Evolutionary conservation across 2,888 invertebrate species (phyloP).

Genomic region (Tuta absoluta): DNA sequence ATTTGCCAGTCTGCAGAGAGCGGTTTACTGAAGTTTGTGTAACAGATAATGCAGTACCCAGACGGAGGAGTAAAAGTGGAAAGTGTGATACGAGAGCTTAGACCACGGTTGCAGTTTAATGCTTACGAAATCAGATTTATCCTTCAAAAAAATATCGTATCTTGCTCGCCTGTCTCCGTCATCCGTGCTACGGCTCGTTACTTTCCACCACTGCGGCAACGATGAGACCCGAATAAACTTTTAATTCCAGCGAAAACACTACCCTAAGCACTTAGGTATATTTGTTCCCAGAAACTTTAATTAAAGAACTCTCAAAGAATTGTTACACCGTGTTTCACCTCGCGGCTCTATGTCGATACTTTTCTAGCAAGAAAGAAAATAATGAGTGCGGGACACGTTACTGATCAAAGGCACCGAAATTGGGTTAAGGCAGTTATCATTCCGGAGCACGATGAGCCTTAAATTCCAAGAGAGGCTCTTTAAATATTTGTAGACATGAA

Average conservation of each 20-base stretch:
- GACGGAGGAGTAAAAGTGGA: no score
- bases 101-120: no score
- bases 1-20: no score
- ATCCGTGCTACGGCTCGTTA: constrained; percentile 32
- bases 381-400: not conserved
- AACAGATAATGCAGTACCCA: no score
- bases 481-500: not conserved
- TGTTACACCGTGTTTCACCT: constrained; percentile 32
- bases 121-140: no score
- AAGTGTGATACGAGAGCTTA: no score
- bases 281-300: constrained; percentile 35
- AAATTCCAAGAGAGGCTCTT: not conserved
- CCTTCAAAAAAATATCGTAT: no score
- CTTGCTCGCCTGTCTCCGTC: not conserved
- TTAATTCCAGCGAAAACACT: constrained; percentile 34
- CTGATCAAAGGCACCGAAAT: not conserved
- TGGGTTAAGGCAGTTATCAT: constrained; percentile 1
- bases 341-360: constrained; percentile 17
- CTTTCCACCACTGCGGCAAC: constrained; percentile 32
- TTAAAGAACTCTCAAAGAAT: constrained; percentile 36
- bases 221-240: constrained; percentile 36
- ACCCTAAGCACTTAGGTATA: constrained; percentile 25
- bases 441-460: not conserved
- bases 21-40: no score
- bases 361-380: not conserved